Conservation (phyloP, 2,888 invertebrate genomes). For the Thyatira batis region DNA sequence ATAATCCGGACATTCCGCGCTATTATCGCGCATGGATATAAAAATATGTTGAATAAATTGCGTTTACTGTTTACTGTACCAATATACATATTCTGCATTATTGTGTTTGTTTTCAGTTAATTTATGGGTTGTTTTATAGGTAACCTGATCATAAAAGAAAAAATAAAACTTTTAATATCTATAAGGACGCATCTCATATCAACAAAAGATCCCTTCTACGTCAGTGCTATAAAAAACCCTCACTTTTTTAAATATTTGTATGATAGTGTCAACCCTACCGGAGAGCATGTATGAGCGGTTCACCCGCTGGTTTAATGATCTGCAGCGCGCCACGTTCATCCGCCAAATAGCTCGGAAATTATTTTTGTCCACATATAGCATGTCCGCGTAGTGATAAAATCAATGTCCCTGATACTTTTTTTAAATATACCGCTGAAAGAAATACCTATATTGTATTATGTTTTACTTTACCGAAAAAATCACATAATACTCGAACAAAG, state of each 20-base stretch:
- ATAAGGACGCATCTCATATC: too few species aligned
- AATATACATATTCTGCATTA: constrained; percentile 52
- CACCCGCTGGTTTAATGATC: constrained; percentile 22
- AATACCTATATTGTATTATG: too few species aligned
- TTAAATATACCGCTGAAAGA: not conserved
- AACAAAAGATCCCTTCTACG: too few species aligned
- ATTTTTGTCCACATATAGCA: constrained; percentile 17
- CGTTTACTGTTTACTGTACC: constrained; percentile 12
- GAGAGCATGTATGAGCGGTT: constrained; percentile 18
- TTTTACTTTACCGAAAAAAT: too few species aligned
- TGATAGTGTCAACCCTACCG: not conserved
- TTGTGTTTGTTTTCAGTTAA: not conserved
- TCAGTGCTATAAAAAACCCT: too few species aligned
- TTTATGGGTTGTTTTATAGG: not conserved
- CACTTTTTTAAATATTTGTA: not conserved
- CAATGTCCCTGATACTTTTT: too few species aligned
- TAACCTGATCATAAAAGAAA: too few species aligned
- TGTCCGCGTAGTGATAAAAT: not conserved
- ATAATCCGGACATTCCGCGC: constrained; percentile 38
- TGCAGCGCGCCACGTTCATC: constrained; percentile 9
- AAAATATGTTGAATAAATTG: constrained; percentile 44
- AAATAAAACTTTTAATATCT: too few species aligned
- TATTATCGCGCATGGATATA: constrained; percentile 42
- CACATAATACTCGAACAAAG: too few species aligned
- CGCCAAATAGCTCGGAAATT: constrained; percentile 38